Conservation (phyloP, 2,113 vertebrate genomes). For the Platysternon megacephalum region DNA sequence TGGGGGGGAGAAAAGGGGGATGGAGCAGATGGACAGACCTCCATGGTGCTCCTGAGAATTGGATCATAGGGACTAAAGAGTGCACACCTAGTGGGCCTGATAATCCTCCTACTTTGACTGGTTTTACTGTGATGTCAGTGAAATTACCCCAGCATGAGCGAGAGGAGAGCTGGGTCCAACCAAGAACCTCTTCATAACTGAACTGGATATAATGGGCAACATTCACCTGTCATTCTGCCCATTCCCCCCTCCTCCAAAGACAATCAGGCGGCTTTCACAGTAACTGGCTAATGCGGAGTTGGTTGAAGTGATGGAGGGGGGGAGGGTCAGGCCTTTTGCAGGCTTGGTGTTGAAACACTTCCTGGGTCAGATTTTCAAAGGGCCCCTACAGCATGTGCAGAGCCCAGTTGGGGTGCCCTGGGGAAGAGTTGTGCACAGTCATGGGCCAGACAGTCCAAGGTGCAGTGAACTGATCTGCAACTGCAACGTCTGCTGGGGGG, state of each 20-base stretch:
- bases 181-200: neutral
- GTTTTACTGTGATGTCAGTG: neutral
- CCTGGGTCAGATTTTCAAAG: neutral
- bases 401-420: neutral
- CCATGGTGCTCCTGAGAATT: neutral
- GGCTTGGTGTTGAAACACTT: neutral
- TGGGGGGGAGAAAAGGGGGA: neutral
- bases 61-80: neutral
- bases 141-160: neutral
- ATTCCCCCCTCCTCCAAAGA: neutral
- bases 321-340: neutral
- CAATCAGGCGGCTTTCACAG: neutral
- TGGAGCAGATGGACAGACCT: neutral
- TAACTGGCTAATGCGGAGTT: neutral
- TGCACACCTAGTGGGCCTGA: neutral
- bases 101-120: neutral
- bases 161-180: neutral
- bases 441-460: neutral
- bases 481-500: neutral
- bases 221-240: neutral
- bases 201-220: neutral
- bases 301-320: neutral
- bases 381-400: neutral
- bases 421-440: neutral
- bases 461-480: neutral